Base-by-base conservation (phyloP, 2,113 vertebrate species). In the Ctenodactylus gundi region DNA sequence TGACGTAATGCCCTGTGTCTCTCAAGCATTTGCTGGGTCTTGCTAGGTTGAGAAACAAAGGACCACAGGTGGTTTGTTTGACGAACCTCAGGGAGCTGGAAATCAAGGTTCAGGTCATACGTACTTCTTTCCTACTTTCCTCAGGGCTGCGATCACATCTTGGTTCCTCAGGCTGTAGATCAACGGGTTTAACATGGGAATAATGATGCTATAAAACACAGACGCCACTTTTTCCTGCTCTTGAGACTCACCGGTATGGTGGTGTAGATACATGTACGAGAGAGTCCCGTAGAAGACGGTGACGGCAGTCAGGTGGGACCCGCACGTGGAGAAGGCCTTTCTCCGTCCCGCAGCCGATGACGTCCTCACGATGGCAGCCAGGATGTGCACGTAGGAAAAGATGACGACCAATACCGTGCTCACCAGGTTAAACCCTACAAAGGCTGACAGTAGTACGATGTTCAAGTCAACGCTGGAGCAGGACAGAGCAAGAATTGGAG, bases 141-240 rank as follows among this genome's bases (percentile, higher is more conserved):
- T 93, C 9, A 97, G 44, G 27, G 78, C 58, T 0, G 80, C 88
- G 72, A 91, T 95, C 36, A 96, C 72, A 5, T 95, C 67, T 46
- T 94, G 86, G 72, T 96, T 97, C 84, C 90, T 95, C 46, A 97
- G 70, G 53, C 94, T 96, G 12, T 97, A 97, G 64, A 94, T 95
- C 17, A 97, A 3, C 7, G 94, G 94, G 39, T 97, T 97, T 70
- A 97, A 27, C 93, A 94, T 93, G 25, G 97, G 95, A 4, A 96
- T 96, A 27, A 96, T 46, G 51, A 95, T 58, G 0, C 92, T 82
- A 36, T 97, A 96, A 85, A 97, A 97, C 2, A 97, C 51, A 46
- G 97, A 97, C 0, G 51, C 46, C 29, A 94, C 70, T 46, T 97
- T 97, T n/a, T 90, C 53, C 12, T 90, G 80, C 4, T 89, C 93